phyloP scores from a whole-genome alignment of 2,113 vertebrate species.

The Sinocyclocheilus anshuiensis region DNA sequence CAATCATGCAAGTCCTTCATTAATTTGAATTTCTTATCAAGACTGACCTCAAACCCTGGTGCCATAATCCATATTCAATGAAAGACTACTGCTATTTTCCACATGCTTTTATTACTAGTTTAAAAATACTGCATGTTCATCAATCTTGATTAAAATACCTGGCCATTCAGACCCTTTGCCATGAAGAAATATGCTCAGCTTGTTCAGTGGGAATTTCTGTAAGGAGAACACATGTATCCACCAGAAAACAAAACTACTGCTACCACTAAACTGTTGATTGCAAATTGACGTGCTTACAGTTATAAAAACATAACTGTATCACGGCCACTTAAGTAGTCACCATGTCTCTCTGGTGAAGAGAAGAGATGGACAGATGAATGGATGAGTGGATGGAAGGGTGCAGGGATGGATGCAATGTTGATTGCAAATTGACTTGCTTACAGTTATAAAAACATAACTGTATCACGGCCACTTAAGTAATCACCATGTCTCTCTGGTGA shows the following conservation, averaged over 20 bases:
- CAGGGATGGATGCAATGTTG: conserved; percentile 7
- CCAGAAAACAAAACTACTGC: neutral
- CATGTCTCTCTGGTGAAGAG: conserved; percentile 2
- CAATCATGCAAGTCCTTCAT: neutral
- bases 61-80: neutral
- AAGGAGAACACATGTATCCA: neutral
- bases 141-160: neutral
- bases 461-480: neutral
- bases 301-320: neutral
- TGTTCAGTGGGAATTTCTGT: neutral
- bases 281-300: too few species aligned
- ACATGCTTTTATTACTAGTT: neutral
- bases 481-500: neutral
- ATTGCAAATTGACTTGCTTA: too few species aligned
- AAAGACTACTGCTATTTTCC: neutral
- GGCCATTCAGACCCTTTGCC: neutral
- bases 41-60: neutral
- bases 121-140: neutral
- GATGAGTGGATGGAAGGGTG: conserved; percentile 18
- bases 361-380: conserved; percentile 14
- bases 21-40: neutral
- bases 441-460: neutral
- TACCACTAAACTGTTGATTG: neutral
- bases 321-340: neutral
- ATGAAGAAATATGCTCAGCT: neutral